Evolutionary conservation across 2,797 vertebrate genomes (phyloP).

Genomic region (Telmatherina bonti): DNA sequence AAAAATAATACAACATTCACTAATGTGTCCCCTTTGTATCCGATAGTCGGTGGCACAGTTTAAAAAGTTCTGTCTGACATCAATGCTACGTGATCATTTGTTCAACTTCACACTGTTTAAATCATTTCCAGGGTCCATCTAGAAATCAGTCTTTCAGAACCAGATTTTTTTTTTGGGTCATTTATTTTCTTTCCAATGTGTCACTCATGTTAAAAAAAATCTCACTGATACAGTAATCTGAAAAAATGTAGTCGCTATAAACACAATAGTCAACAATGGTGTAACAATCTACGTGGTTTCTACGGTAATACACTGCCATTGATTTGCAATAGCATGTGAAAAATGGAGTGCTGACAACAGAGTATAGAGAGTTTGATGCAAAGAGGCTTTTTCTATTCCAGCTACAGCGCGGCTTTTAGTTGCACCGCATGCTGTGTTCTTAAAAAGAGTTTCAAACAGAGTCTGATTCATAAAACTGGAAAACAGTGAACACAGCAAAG

Average conservation of each 20-base stretch:
- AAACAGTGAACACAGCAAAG: slow-evolving; percentile 54
- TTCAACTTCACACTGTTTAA: slow-evolving; percentile 9
- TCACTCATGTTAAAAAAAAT: slow-evolving; percentile 28
- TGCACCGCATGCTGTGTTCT: slow-evolving; percentile 53
- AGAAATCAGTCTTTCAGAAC: not conserved
- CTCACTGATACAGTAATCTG: slow-evolving; percentile 9
- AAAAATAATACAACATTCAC: not conserved
- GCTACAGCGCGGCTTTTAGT: slow-evolving; percentile 68
- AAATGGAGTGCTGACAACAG: slow-evolving; percentile 59
- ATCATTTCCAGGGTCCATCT: not conserved
- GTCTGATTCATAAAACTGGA: slow-evolving; percentile 46
- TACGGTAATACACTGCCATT: slow-evolving; percentile 57
- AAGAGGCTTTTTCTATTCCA: slow-evolving; percentile 57
- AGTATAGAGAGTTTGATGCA: slow-evolving; percentile 34
- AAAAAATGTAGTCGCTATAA: slow-evolving; percentile 31
- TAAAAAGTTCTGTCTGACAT: not conserved
- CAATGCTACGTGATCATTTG: not conserved
- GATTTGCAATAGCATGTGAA: slow-evolving; percentile 57
- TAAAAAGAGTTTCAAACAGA: slow-evolving; percentile 58
- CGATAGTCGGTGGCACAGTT: not conserved
- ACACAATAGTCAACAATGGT: slow-evolving; percentile 41
- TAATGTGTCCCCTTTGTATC: not conserved
- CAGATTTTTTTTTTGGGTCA: not conserved
- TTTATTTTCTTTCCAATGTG: not conserved
- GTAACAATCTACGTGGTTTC: slow-evolving; percentile 54